Evolutionary conservation across 2,888 invertebrate species (phyloP), one percentile per base, ranked within the genome.

Genomic region (Nemotelus pantherinus): DNA sequence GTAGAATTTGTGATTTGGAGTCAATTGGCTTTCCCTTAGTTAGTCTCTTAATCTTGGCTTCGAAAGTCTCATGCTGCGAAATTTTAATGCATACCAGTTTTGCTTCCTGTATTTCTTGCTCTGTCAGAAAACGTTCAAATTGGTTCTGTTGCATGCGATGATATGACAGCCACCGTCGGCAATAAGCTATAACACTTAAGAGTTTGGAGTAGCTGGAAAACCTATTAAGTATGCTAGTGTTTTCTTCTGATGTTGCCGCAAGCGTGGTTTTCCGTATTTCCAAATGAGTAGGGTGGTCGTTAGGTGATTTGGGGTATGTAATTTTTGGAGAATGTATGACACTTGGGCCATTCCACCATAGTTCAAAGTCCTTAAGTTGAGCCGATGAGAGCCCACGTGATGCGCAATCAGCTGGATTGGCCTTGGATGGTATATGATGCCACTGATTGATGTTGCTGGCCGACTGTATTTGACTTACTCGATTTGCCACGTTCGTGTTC

Each of bases 321-420:
- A 50, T 50, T 50, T 4, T 4, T 50, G 50, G 50, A 50, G 50
- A 50, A 50, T 50, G 50, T 50, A 50, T 7, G 50, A 50, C 9
- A 50, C 50, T 50, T 43, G 67, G 67, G n/a, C 67, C 67, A 48
- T 10, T 10, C 45, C 67, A 67, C 67, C 67, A 67, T 48, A 67
- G 39, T 39, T 25, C 10, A 45, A 47, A 43, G 3, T 44, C 47
- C 43, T 48, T 43, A 4, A 67, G 45, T 25, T 67, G n/a, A n/a
- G 3, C 1, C 4, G 67, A 6, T n/a, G 25, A 44, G 10, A 67
- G 25, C 1, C 67, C 67, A 45, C 67, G n/a, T n/a, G 67, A 67
- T 10, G 67, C 47, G 67, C 67, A 67, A 45, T 67, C 67, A 3
- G 67, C 67, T 39, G 67, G 67, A 50, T 67, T 67, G 39, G 44